A percentile compares a stretch with the other conserved stretches of the same genome.
These are phyloP conservation scores for Hirtodrosophila alboralis DNA, from an alignment of 2,888 invertebrate genomes.

Conservation along the genomic window DNA sequence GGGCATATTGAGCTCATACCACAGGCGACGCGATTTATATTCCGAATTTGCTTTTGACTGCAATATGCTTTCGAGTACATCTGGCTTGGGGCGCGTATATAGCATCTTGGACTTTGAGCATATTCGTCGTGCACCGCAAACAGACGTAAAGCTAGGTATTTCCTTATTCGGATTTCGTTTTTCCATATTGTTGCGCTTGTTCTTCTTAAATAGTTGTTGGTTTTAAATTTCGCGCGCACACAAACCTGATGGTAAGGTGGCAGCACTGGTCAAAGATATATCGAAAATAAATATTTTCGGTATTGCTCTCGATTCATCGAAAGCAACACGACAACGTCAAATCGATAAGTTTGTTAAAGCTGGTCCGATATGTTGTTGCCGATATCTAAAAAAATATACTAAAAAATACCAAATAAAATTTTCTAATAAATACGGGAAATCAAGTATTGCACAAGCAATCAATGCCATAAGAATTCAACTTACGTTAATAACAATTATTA, in stretches of 20 bases:
- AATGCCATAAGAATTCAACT: constrained; percentile 14
- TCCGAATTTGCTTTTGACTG: constrained; percentile 82
- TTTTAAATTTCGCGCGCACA: constrained; percentile 36
- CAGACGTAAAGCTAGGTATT: constrained; percentile 64
- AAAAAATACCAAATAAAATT: constrained; percentile 33
- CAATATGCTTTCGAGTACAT: constrained; percentile 75
- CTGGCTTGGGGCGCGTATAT: constrained; percentile 80
- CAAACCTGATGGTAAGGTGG: constrained; percentile 25
- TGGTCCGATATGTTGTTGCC: neutral
- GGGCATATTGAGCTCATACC: constrained; percentile 84
- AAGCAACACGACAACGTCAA: constrained; percentile 33
- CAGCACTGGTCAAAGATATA: constrained; percentile 32
- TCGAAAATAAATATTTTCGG: constrained; percentile 32
- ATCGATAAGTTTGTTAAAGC: constrained; percentile 38
- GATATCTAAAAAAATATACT: constrained; percentile 17
- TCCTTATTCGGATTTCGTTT: constrained; percentile 64
- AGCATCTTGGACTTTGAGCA: constrained; percentile 76
- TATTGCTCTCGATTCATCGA: constrained; percentile 51
- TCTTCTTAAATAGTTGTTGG: constrained; percentile 1
- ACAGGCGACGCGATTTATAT: constrained; percentile 81
- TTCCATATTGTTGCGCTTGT: constrained; percentile 32
- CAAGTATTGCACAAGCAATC: constrained; percentile 48
- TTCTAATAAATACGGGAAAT: constrained; percentile 31
- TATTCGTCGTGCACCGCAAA: constrained; percentile 67
- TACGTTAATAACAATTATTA: constrained; percentile 20